These are phyloP conservation scores for Hypanus sabinus DNA, from an alignment of 2,113 vertebrate genomes.

Conservation along the genomic window DNA sequence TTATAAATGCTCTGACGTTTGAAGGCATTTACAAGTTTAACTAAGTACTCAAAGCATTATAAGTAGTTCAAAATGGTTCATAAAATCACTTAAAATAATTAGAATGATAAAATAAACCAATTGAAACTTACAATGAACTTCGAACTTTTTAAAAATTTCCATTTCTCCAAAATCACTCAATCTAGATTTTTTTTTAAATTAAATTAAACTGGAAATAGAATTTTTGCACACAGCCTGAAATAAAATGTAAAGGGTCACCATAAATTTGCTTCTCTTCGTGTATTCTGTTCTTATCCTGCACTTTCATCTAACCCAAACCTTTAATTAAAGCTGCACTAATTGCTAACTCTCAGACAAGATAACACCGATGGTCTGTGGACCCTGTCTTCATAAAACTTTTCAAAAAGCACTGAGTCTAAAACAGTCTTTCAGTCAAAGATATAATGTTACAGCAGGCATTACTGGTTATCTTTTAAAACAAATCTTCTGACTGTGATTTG, in stretches of 20 bases:
- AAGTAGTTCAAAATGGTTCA: no score
- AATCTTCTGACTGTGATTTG: not conserved
- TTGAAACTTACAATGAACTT: no score
- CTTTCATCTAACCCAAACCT: not conserved
- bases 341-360: not conserved
- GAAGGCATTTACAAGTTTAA: no score
- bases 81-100: no score
- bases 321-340: not conserved
- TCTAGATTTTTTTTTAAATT: no score
- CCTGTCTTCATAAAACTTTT: not conserved
- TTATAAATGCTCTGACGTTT: no score
- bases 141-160: no score
- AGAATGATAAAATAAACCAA: no score
- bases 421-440: not conserved
- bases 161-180: no score
- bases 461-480: not conserved
- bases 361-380: not conserved
- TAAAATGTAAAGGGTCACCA: not conserved
- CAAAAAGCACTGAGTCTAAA: not conserved
- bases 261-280: not conserved
- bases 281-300: not conserved
- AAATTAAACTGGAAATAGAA: no score
- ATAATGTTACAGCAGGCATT: not conserved
- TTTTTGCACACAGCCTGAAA: no score
- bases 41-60: no score